phyloP scores from a whole-genome alignment of 2,888 invertebrate genomes.

The Campoplex capitator region DNA sequence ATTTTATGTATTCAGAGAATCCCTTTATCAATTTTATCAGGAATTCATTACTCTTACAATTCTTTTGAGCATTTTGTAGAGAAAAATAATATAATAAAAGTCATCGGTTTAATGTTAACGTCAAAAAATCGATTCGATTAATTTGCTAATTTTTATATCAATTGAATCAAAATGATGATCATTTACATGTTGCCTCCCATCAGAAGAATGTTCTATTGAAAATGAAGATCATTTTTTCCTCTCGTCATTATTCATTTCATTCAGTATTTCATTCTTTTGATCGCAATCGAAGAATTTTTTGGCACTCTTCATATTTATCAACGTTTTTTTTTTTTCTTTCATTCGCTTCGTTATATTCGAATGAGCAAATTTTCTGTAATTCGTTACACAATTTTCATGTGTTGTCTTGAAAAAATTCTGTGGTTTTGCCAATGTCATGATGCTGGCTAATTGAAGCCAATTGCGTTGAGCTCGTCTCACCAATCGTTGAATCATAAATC shows the following conservation, averaged over 20 bases:
- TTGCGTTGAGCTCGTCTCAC: slow-evolving; percentile 77
- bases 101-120: background rate
- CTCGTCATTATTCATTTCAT: background rate
- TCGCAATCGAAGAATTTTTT: background rate
- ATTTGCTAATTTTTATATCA: background rate
- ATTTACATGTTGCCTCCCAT: background rate
- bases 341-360: background rate
- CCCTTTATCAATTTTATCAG: background rate
- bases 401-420: background rate
- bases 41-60: background rate
- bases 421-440: slow-evolving; percentile 27
- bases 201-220: background rate
- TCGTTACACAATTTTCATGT: background rate
- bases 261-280: background rate
- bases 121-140: background rate
- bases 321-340: background rate
- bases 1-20: background rate
- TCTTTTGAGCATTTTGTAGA: background rate
- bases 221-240: background rate
- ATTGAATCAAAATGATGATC: background rate
- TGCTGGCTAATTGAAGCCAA: slow-evolving; percentile 76
- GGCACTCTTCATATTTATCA: background rate
- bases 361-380: background rate
- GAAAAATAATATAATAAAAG: background rate
- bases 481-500: slow-evolving; percentile 70